phyloP scores from a whole-genome alignment of 2,113 vertebrate genomes.

The Macroglossus sobrinus region DNA sequence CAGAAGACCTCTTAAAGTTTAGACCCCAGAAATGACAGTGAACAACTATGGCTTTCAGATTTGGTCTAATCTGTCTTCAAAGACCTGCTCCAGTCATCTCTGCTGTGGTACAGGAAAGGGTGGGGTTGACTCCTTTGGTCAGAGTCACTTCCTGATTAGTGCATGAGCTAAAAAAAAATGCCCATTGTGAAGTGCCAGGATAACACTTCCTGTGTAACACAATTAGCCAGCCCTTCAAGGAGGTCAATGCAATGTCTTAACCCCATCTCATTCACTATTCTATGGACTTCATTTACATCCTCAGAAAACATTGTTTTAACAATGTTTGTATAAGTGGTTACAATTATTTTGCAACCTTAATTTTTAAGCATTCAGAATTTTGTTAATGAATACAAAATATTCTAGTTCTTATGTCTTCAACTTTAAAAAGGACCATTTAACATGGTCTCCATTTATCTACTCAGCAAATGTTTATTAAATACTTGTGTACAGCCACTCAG shows the following conservation, averaged over 20 bases:
- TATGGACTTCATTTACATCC: not conserved
- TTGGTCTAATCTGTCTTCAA: not conserved
- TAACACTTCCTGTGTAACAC: constrained; percentile 57
- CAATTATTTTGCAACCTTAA: not conserved
- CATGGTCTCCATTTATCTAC: not conserved
- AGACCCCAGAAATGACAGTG: not conserved
- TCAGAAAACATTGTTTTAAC: not conserved
- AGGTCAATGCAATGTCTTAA: not conserved
- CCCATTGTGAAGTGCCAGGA: constrained; percentile 49
- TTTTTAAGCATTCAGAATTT: not conserved
- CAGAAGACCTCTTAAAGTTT: not conserved
- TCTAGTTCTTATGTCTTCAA: not conserved
- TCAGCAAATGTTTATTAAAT: constrained; percentile 13
- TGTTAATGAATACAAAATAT: not conserved
- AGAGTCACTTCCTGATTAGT: constrained; percentile 41
- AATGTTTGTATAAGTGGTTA: not conserved
- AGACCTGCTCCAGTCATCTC: not conserved
- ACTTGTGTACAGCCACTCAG: not conserved
- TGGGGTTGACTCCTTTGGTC: not conserved
- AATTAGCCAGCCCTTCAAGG: constrained; percentile 21
- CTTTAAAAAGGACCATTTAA: not conserved
- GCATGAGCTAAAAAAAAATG: constrained; percentile 27
- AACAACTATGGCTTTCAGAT: not conserved
- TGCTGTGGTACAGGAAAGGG: constrained; percentile 8
- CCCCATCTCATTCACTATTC: not conserved